Conservation (phyloP, 1,140 invertebrate genomes). For the Magallana angulata region DNA sequence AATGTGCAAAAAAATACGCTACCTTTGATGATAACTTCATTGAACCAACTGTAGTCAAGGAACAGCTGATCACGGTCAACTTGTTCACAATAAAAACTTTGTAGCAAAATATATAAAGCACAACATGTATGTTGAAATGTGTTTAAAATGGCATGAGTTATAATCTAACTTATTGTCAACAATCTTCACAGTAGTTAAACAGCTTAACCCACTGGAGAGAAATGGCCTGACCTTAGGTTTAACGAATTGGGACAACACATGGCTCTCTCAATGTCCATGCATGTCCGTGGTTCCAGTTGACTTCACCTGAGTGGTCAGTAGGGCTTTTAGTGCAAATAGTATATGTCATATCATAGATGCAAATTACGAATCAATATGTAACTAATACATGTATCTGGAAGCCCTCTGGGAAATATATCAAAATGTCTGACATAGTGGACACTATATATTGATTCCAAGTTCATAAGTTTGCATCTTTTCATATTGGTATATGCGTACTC, state of each 20-base stretch:
- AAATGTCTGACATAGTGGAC: too few species aligned
- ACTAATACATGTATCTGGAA: too few species aligned
- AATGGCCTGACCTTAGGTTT: neutral
- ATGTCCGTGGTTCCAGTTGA: neutral
- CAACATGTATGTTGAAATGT: neutral
- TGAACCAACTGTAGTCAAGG: neutral
- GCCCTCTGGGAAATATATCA: too few species aligned
- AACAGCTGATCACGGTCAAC: neutral
- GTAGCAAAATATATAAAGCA: neutral
- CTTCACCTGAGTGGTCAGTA: constrained; percentile 1
- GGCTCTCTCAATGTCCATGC: neutral
- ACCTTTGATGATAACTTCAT: neutral
- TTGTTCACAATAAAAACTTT: neutral
- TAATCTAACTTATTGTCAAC: neutral
- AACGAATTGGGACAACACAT: neutral
- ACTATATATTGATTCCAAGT: too few species aligned
- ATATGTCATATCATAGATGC: too few species aligned
- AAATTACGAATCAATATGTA: neutral
- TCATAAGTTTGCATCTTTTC: too few species aligned
- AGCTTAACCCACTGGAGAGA: neutral
- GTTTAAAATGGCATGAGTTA: neutral
- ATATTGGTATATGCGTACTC: too few species aligned
- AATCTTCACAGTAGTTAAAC: neutral
- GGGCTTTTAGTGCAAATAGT: neutral
- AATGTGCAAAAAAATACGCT: neutral